Evolutionary conservation across 2,113 vertebrate genomes (phyloP).

Genomic region (Amazona guildingii): DNA sequence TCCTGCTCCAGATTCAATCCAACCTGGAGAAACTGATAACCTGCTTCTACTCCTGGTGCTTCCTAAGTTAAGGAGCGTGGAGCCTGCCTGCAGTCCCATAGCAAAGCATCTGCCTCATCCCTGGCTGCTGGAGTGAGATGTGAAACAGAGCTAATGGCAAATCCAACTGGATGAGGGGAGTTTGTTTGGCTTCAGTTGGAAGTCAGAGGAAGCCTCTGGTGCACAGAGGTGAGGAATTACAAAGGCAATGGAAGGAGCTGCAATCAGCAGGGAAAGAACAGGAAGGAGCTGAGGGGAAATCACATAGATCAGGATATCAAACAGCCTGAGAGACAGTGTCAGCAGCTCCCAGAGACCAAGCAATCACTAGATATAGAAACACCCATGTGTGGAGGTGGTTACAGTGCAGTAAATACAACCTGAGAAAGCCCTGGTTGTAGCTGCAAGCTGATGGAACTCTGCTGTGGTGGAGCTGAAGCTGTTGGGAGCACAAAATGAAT

Average conservation of each 20-base stretch:
- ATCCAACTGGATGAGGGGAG: background rate
- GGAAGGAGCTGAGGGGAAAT: background rate
- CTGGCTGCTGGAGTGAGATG: accelerated
- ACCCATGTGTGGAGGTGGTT: background rate
- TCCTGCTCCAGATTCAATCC: background rate
- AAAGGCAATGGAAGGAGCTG: background rate
- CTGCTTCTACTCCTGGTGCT: background rate
- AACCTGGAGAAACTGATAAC: background rate
- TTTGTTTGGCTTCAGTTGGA: background rate
- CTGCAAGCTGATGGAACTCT: background rate
- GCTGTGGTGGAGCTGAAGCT: background rate
- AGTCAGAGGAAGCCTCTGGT: background rate
- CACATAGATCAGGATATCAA: background rate
- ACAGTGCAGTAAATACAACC: background rate
- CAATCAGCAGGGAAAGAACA: background rate
- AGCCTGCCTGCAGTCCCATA: background rate
- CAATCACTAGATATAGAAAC: background rate
- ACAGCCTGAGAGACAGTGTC: background rate
- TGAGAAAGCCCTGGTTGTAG: background rate
- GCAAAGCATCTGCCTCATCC: background rate
- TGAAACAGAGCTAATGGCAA: background rate
- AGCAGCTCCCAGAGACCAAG: background rate
- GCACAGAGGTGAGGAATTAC: background rate
- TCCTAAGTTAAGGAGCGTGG: background rate
- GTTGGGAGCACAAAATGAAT: too few relatives aligned